Evolutionary conservation across 1,140 invertebrate genomes (phyloP).

Genomic region (Aleiodes sp.): DNA sequence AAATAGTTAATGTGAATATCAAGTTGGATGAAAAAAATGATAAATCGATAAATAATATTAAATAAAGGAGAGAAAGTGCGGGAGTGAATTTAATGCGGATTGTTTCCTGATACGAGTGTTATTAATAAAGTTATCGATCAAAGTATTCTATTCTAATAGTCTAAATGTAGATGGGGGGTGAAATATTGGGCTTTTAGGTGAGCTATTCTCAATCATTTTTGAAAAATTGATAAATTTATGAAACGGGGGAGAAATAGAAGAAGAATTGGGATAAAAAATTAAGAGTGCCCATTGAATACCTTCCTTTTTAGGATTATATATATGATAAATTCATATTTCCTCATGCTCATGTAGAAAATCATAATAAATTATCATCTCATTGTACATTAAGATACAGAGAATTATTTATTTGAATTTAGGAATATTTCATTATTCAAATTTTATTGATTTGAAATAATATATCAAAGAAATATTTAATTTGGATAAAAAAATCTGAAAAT

Average conservation of each 20-base stretch:
- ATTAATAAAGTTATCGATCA: conserved; percentile 16
- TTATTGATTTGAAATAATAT: no score
- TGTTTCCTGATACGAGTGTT: neutral
- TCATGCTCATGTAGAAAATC: neutral
- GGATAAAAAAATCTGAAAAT: no score
- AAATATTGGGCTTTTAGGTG: neutral
- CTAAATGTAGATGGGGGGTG: neutral
- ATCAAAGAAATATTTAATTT: no score
- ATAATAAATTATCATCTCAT: neutral
- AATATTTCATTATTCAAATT: neutral
- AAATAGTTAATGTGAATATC: neutral
- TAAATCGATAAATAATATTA: neutral
- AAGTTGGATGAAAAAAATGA: neutral
- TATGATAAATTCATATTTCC: neutral
- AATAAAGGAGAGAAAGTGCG: neutral
- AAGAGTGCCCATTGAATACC: neutral
- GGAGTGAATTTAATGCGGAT: neutral
- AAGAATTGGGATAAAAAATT: neutral
- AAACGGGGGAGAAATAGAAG: neutral
- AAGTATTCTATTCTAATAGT: conserved; percentile 20
- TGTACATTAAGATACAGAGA: neutral
- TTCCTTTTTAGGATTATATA: neutral
- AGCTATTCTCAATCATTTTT: neutral
- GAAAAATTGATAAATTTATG: neutral
- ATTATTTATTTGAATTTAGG: no score